Evolutionary conservation across 2,888 invertebrate species (phyloP).

Genomic region (Globia sparganii): DNA sequence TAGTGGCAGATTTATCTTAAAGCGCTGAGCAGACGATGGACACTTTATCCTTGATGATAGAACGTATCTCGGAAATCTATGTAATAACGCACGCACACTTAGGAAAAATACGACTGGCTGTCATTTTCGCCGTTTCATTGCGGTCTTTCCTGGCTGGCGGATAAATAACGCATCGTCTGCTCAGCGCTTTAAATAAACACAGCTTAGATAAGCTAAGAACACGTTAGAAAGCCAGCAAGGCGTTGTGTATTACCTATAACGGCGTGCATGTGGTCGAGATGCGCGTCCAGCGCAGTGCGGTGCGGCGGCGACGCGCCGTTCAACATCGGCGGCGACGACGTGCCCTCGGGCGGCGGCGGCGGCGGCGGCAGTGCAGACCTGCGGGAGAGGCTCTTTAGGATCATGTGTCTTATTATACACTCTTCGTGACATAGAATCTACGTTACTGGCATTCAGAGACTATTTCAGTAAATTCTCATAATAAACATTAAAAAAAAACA

Average conservation of each 20-base stretch:
- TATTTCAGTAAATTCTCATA: background rate
- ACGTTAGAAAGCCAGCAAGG: background rate
- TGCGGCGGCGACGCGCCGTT: constrained; percentile 92
- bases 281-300: constrained; percentile 91
- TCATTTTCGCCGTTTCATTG: background rate
- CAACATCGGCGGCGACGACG: constrained; percentile 79
- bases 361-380: constrained; percentile 88
- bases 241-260: constrained; percentile 80
- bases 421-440: background rate
- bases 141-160: background rate
- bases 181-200: too few relatives aligned
- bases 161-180: background rate
- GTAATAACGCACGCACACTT: background rate
- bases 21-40: background rate
- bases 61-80: background rate
- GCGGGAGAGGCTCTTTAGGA: background rate
- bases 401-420: background rate
- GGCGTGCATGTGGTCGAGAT: constrained; percentile 88
- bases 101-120: background rate
- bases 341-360: constrained; percentile 88
- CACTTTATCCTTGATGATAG: background rate
- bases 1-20: background rate
- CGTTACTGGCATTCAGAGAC: background rate
- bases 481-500: too few relatives aligned
- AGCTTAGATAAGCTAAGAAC: background rate